phyloP scores from a whole-genome alignment of 1,140 invertebrate genomes.

The Samia ricini region DNA sequence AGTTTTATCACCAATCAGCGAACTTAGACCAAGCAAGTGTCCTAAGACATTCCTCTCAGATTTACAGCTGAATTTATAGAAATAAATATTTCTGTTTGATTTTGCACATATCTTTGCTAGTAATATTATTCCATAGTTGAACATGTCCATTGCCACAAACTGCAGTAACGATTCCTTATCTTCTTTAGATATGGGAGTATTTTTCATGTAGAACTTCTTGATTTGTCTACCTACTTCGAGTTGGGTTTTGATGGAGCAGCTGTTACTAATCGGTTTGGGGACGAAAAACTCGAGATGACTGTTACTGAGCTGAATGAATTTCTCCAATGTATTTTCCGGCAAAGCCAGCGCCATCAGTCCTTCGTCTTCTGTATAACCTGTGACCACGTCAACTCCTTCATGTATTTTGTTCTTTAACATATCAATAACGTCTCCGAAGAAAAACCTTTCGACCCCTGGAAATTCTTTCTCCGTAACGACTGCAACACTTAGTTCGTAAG shows the following conservation, averaged over 20 bases:
- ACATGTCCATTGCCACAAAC: constrained; percentile 8
- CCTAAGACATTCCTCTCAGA: constrained; percentile 30
- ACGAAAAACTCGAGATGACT: constrained; percentile 15
- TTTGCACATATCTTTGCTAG: constrained; percentile 31
- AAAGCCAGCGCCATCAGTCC: constrained; percentile 5
- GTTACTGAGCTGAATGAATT: not conserved
- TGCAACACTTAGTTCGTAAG: constrained; percentile 20
- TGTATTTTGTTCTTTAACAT: constrained; percentile 18
- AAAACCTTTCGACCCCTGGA: constrained; percentile 44
- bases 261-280: constrained; percentile 9
- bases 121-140: constrained; percentile 9
- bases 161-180: constrained; percentile 15
- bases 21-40: constrained; percentile 8
- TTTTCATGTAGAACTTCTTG: constrained; percentile 66
- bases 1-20: constrained; percentile 7
- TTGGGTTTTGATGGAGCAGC: constrained; percentile 6
- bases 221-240: constrained; percentile 48
- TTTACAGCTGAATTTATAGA: constrained; percentile 52
- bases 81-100: constrained; percentile 40
- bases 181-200: constrained; percentile 32
- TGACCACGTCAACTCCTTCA: constrained; percentile 44
- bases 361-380: constrained; percentile 33
- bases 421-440: constrained; percentile 21
- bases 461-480: constrained; percentile 41
- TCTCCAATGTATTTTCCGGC: not conserved